Evolutionary conservation across 1,140 invertebrate genomes (phyloP).

Genomic region (Scylla paramamosain): DNA sequence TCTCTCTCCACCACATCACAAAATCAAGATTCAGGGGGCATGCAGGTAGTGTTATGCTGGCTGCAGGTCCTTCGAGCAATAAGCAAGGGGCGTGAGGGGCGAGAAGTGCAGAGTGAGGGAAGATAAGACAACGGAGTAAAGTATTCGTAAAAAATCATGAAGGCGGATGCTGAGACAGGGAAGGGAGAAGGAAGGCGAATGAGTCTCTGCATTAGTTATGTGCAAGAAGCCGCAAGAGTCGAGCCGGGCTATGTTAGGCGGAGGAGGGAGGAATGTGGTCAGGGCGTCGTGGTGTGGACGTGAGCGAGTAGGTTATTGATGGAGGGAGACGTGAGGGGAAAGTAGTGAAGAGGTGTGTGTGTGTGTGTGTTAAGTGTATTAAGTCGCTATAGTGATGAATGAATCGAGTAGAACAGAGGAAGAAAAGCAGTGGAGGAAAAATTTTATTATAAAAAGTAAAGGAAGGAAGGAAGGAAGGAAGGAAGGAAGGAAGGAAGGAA

Average conservation of each 20-base stretch:
- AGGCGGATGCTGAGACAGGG: not conserved
- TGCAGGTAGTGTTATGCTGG: not conserved
- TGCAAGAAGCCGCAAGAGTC: not conserved
- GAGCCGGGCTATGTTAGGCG: not conserved
- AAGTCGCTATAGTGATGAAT: too few relatives aligned
- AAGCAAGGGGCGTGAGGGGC: not conserved
- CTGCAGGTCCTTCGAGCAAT: too few relatives aligned
- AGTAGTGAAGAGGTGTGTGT: too few relatives aligned
- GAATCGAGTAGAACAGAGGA: too few relatives aligned
- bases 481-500: too few relatives aligned
- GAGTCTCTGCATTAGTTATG: not conserved
- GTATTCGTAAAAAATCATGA: not conserved
- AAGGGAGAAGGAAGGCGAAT: not conserved
- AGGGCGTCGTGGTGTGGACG: too few relatives aligned
- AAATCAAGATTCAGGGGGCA: not conserved
- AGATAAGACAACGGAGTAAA: not conserved
- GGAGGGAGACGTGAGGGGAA: not conserved
- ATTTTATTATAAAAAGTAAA: not conserved
- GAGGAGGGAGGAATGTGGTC: not conserved
- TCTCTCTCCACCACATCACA: not conserved
- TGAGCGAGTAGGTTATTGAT: too few relatives aligned
- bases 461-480: not conserved
- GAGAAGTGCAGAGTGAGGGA: not conserved
- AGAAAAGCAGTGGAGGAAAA: too few relatives aligned
- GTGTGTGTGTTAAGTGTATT: too few relatives aligned